phyloP scores from a whole-genome alignment of 1,140 invertebrate species.

The Drosophila bocqueti region DNA sequence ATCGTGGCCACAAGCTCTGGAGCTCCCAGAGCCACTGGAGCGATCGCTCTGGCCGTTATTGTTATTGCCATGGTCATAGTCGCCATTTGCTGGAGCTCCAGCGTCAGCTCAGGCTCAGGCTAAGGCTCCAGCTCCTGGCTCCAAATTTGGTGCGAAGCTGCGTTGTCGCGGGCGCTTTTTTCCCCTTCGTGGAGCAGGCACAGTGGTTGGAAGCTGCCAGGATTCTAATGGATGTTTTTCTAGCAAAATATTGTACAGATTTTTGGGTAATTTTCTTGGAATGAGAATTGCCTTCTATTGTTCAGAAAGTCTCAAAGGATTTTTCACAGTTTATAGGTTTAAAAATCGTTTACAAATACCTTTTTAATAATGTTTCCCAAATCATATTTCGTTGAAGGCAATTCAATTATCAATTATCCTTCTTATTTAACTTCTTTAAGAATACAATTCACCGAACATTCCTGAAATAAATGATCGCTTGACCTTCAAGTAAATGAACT shows the following conservation, averaged over 20 bases:
- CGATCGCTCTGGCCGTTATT: conserved; percentile 67
- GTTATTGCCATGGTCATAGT: conserved; percentile 69
- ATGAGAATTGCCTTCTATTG: neutral
- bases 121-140: conserved; percentile 53
- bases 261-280: neutral
- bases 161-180: conserved; percentile 61
- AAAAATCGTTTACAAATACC: neutral
- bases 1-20: conserved; percentile 25
- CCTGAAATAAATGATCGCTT: neutral
- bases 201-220: conserved; percentile 26
- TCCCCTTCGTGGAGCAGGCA: conserved; percentile 46
- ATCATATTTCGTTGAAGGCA: neutral
- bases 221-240: neutral
- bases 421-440: too few relatives aligned
- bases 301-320: neutral
- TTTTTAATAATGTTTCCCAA: neutral
- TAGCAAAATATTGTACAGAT: neutral
- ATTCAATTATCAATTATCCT: too few relatives aligned
- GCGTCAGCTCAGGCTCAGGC: conserved; percentile 2
- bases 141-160: conserved; percentile 83
- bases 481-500: conserved; percentile 18
- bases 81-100: neutral
- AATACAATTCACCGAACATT: neutral
- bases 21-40: conserved; percentile 35
- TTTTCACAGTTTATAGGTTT: neutral